Percentiles rank a stretch among this genome's conserved stretches.
Evolutionary conservation across 2,888 invertebrate genomes (phyloP).

Genomic region (Ormia ochracea): DNA sequence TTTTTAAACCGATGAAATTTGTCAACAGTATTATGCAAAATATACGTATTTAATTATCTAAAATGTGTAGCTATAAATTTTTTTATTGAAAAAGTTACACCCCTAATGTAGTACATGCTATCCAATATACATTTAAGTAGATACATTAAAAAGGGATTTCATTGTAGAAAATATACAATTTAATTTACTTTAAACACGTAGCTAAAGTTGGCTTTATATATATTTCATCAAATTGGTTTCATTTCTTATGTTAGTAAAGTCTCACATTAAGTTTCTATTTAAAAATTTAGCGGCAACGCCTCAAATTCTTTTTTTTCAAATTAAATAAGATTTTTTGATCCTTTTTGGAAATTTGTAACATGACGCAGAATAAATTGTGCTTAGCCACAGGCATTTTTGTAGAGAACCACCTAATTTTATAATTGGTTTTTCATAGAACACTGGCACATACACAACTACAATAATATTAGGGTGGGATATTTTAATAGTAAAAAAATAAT

Average conservation of each 20-base stretch:
- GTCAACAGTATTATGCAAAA: too few species aligned
- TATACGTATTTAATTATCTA: too few species aligned
- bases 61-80: too few species aligned
- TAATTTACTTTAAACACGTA: conserved; percentile 19
- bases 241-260: conserved; percentile 37
- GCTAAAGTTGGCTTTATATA: not conserved
- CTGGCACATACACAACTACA: too few species aligned
- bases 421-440: too few species aligned
- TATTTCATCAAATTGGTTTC: conserved; percentile 9
- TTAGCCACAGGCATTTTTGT: too few species aligned
- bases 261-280: conserved; percentile 26
- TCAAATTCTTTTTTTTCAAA: conserved; percentile 28
- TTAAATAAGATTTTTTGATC: not conserved
- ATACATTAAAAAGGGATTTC: conserved; percentile 23
- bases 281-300: conserved; percentile 19
- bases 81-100: not conserved
- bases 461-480: too few species aligned
- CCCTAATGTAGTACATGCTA: not conserved
- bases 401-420: too few species aligned
- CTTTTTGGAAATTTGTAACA: too few species aligned
- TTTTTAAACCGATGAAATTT: too few species aligned
- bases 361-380: too few species aligned
- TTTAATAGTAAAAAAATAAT: too few species aligned
- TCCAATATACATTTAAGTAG: not conserved
- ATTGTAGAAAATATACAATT: not conserved